Percentiles rank a stretch among this genome's conserved stretches.
Evolutionary conservation across 2,797 vertebrate genomes (phyloP).

Genomic region (Cirrhinus mrigala): DNA sequence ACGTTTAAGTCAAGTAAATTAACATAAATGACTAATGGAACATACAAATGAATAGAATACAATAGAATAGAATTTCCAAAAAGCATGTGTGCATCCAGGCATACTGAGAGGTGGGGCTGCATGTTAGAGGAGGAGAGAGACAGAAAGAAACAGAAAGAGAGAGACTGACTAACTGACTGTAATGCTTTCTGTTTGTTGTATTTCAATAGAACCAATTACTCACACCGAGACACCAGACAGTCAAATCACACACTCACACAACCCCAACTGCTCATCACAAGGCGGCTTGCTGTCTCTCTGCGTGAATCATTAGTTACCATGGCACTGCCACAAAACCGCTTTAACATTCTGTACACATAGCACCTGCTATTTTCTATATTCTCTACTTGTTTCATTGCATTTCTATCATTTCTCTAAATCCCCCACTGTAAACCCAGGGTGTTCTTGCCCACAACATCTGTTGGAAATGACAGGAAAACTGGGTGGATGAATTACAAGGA

Average conservation of each 20-base stretch:
- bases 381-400: slow-evolving; percentile 31
- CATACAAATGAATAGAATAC: slow-evolving; percentile 17
- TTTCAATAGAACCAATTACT: slow-evolving; percentile 57
- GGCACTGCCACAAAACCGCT: slow-evolving; percentile 68
- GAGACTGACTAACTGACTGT: slow-evolving; percentile 42
- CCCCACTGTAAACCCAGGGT: not conserved
- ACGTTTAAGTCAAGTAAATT: slow-evolving; percentile 13
- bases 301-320: slow-evolving; percentile 73
- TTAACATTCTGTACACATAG: slow-evolving; percentile 68
- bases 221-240: slow-evolving; percentile 46
- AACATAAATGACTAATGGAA: slow-evolving; percentile 31
- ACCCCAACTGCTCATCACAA: slow-evolving; percentile 47
- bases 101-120: not conserved
- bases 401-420: slow-evolving; percentile 10
- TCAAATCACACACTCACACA: slow-evolving; percentile 47
- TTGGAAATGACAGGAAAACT: slow-evolving; percentile 15
- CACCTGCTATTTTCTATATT: slow-evolving; percentile 62
- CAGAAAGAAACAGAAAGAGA: slow-evolving; percentile 36
- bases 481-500: not conserved
- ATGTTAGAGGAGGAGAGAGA: slow-evolving; percentile 25
- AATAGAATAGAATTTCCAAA: not conserved
- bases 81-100: not conserved
- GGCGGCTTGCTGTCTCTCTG: slow-evolving; percentile 59
- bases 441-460: slow-evolving; percentile 21
- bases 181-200: slow-evolving; percentile 54